These are phyloP conservation scores for Capitulum mitella DNA, from an alignment of 2,888 invertebrate species.

Conservation along the genomic window DNA sequence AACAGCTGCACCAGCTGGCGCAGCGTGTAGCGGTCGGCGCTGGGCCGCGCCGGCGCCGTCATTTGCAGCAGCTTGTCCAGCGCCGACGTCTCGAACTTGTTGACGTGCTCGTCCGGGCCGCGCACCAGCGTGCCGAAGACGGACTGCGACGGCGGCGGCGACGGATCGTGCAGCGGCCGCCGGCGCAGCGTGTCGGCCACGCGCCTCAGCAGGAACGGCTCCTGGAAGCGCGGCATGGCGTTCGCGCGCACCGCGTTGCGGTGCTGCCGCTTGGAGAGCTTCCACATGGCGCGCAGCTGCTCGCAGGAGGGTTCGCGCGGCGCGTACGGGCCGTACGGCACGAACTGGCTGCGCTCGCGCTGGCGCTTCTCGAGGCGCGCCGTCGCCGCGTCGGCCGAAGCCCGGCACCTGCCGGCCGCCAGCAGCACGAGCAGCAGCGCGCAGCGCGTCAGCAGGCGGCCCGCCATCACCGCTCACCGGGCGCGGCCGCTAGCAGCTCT, in stretches of 20 bases:
- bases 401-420: not conserved
- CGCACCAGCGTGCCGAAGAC: conserved; percentile 66
- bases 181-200: conserved; percentile 1
- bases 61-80: not conserved
- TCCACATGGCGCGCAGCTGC: conserved; percentile 84
- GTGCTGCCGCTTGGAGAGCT: conserved; percentile 79
- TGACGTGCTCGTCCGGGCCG: conserved; percentile 47
- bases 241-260: conserved; percentile 79
- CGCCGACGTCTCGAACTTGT: conserved; percentile 3
- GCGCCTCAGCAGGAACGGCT: conserved; percentile 58
- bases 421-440: not conserved
- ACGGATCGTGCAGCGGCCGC: not conserved
- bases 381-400: not conserved
- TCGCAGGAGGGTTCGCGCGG: conserved; percentile 69
- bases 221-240: conserved; percentile 72
- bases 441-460: not conserved
- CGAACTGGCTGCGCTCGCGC: conserved; percentile 21
- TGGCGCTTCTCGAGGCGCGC: not conserved
- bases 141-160: conserved; percentile 45
- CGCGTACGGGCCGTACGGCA: conserved; percentile 9
- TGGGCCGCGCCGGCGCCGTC: not conserved
- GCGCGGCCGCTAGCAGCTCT: too few relatives aligned
- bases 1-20: not conserved
- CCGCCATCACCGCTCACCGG: too few relatives aligned
- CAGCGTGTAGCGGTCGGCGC: not conserved